These are phyloP conservation scores for Aphodius sticticus DNA, from an alignment of 2,888 invertebrate genomes.

Conservation along the genomic window DNA sequence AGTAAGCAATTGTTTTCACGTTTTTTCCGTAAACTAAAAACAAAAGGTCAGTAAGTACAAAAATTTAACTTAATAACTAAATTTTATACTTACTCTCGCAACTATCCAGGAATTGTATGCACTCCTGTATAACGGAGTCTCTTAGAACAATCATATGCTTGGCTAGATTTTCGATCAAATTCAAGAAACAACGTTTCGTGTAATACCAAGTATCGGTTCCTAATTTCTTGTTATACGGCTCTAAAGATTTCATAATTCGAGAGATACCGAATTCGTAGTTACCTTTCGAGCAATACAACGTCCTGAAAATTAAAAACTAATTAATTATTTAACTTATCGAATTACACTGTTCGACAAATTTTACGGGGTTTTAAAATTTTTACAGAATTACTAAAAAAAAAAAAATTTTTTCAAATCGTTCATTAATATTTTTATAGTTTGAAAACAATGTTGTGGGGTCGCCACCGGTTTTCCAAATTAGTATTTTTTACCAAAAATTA, in stretches of 20 bases:
- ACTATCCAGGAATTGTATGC: constrained; percentile 87
- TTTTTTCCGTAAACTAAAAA: constrained; percentile 81
- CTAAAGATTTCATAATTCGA: constrained; percentile 94
- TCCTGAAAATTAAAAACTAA: constrained; percentile 66
- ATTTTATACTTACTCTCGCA: constrained; percentile 72
- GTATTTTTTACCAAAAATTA: no score
- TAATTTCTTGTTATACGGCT: constrained; percentile 91
- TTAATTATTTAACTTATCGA: no score
- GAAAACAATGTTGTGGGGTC: no score
- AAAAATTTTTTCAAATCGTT: no score
- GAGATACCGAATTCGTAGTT: constrained; percentile 99
- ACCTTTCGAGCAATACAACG: constrained; percentile 97
- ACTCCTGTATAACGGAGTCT: constrained; percentile 87
- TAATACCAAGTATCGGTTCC: constrained; percentile 99
- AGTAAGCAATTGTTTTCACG: constrained; percentile 84
- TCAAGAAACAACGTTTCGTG: constrained; percentile 93
- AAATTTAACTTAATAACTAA: background rate
- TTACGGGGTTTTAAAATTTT: no score
- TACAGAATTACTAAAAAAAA: no score
- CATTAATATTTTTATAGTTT: no score
- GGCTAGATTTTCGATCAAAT: constrained; percentile 88
- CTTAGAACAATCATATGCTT: constrained; percentile 90
- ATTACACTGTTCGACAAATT: no score
- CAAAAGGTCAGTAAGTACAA: constrained; percentile 24
- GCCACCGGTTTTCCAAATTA: no score